Base-by-base conservation (phyloP, 35 echinoderm and acorn worm species). In the Eucidaris tribuloides region DNA sequence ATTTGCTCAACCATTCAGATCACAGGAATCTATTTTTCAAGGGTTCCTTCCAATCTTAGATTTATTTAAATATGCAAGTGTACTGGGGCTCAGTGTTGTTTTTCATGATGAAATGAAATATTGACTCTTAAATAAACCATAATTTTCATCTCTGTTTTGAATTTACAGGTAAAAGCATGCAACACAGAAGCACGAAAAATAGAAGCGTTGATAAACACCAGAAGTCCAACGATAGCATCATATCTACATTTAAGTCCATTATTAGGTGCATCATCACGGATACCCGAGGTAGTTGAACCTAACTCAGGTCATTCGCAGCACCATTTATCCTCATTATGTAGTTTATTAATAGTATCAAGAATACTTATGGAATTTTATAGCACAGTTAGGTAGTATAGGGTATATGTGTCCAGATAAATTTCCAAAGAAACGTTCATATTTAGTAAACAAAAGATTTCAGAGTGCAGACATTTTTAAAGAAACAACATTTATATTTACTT, bases 141-240 rank as follows among this genome's bases (percentile, higher is more conserved):
- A 1, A 25, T 44, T 52, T 7, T 81, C 34, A 43, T 9, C 4
- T 56, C 11, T 54, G 32, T 28, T 58, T 58, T 74, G 40, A 18
- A 58, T 57, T 45, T 82, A 42, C 63, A 97, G 89, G 89, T 97
- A 62, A 82, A 89, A 81, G 94, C 85, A 24, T 97, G 94, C 45
- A 92, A 97, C 58, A 91, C 46, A 38, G 94, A 97, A 57, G 89
- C 94, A 24, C 85, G 85, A 45, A 97, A 97, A 57, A 33, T 97
- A 44, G 94, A 84, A 36, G 89, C 89, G 5, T 66, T 92, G 0
- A 89, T 92, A 56, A 92, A 97, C 90, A 81, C 88, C 13, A 54
- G 82, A 30, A 97, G 94, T 71, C 94, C 94, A 6, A 72, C 85
- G 27, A 42, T 89, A 19, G 55, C 84, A 19, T 92, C 86, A 13